A percentile compares a stretch with the other conserved stretches of the same genome.
These are phyloP conservation scores for Harlomillsia oculata DNA, from an alignment of 1,140 invertebrate genomes.

Conservation along the genomic window DNA sequence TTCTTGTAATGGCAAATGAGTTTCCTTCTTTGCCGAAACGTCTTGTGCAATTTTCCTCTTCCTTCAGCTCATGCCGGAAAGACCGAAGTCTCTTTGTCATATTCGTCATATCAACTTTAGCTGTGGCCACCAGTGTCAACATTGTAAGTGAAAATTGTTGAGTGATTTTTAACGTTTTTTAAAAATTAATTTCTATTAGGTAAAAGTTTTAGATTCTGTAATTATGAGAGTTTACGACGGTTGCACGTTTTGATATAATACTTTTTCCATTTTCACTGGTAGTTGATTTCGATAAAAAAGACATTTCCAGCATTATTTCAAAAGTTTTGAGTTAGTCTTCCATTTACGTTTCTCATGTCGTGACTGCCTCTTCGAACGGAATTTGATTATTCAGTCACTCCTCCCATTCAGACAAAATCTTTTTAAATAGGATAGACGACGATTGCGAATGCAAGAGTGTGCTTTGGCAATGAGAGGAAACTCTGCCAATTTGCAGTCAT, in stretches of 20 bases:
- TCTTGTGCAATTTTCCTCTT: slow-evolving; percentile 59
- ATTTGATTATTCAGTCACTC: too few species aligned
- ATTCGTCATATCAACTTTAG: slow-evolving; percentile 38
- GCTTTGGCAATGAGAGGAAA: too few species aligned
- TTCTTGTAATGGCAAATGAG: slow-evolving; percentile 77
- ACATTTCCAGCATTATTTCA: too few species aligned
- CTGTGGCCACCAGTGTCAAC: slow-evolving; percentile 38
- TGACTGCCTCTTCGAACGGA: too few species aligned
- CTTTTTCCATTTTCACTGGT: not conserved
- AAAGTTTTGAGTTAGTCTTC: too few species aligned
- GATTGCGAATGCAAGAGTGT: too few species aligned
- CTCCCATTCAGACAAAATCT: too few species aligned
- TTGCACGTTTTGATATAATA: not conserved
- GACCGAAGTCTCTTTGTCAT: slow-evolving; percentile 39
- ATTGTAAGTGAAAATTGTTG: slow-evolving; percentile 38
- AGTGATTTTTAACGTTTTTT: not conserved
- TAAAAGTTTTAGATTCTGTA: not conserved
- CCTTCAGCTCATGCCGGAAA: slow-evolving; percentile 44
- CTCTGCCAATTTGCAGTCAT: too few species aligned
- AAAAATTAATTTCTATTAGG: not conserved
- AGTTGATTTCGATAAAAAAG: too few species aligned
- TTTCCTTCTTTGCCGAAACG: slow-evolving; percentile 52
- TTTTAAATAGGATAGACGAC: too few species aligned
- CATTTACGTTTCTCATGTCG: too few species aligned
- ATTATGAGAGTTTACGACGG: not conserved